Evolutionary conservation across 2,113 vertebrate genomes (phyloP), one percentile per base, ranked within the genome.

Genomic region (Xenus cinereus): DNA sequence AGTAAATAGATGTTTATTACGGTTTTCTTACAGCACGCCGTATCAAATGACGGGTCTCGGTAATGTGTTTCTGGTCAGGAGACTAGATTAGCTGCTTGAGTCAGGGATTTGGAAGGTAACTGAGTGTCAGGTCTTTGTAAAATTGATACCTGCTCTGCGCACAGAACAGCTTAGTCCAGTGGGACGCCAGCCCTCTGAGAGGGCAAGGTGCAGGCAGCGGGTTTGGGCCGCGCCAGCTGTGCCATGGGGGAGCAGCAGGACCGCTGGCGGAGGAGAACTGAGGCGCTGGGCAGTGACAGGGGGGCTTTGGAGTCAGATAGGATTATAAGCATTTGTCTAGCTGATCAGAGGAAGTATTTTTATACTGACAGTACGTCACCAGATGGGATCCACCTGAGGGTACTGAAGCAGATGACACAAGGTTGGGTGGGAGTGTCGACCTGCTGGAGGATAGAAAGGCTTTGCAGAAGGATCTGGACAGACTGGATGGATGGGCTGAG

Each of bases 231-330:
- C 1, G 32, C 95, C 97, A 97, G 96, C 97, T 98, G 96, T 96
- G 94, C 14, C 1, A 7, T 2, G 8, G 80, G 76, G 74, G 64
- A 80, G 92, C 97, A 97, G 90, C 97, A 98, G 97, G 90, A 95
- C 75, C 8, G 16, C 14, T 91, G 19, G 80, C 8, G 64, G 81
- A 11, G 48, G 93, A 75, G 91, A 89, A 85, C 64, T 95, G 95
- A 91, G 87, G 66, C 32, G 8, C 90, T n/a, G 90, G 69, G 75
- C 92, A 39, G 93, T 75, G 87, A 77, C 85, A 96, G 92, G 93
- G 88, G 71, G 27, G 12, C 67, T 91, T 90, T 16, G 22, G 71
- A 88, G 73, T 83, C 80, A 77, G 54, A 21, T 0, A 28, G 56
- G 46, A 97, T 30, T 79, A 64, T 56, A 95, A 97, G 92, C 93